These are phyloP conservation scores for Damaliscus lunatus DNA, from an alignment of 2,113 vertebrate genomes.

Conservation along the genomic window DNA sequence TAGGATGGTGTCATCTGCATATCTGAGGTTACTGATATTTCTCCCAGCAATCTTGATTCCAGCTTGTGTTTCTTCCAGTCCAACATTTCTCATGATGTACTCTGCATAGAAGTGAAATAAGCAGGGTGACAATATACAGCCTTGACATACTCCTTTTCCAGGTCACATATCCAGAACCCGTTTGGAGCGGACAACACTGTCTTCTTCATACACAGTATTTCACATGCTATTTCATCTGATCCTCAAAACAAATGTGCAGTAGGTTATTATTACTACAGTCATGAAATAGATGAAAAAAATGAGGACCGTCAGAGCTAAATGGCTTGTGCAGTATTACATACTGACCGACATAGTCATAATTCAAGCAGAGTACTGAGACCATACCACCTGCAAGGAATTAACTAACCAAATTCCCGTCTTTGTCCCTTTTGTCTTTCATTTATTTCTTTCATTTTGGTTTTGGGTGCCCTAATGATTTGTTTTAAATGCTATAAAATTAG, in stretches of 20 bases:
- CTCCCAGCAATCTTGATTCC: too few relatives aligned
- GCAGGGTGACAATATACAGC: too few relatives aligned
- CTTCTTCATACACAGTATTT: not conserved
- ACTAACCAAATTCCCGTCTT: not conserved
- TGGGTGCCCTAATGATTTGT: too few relatives aligned
- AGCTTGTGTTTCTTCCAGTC: too few relatives aligned
- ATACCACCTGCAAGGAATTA: not conserved
- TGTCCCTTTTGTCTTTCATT: not conserved
- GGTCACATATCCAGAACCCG: not conserved
- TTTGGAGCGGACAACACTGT: not conserved
- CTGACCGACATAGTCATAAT: not conserved
- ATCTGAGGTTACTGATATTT: too few relatives aligned
- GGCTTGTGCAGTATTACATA: not conserved
- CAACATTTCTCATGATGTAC: too few relatives aligned
- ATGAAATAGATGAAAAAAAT: not conserved
- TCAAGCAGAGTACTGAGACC: not conserved
- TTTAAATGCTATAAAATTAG: too few relatives aligned
- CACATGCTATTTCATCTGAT: not conserved
- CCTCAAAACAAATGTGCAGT: not conserved
- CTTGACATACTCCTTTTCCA: not conserved
- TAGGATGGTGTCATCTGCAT: too few relatives aligned
- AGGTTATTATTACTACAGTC: not conserved
- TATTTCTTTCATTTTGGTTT: not conserved
- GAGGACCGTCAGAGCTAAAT: not conserved
- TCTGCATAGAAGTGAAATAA: too few relatives aligned